A percentile compares a stretch with the other conserved stretches of the same genome.
Evolutionary conservation across 2,888 invertebrate genomes (phyloP).

Genomic region (Thelaira solivaga): DNA sequence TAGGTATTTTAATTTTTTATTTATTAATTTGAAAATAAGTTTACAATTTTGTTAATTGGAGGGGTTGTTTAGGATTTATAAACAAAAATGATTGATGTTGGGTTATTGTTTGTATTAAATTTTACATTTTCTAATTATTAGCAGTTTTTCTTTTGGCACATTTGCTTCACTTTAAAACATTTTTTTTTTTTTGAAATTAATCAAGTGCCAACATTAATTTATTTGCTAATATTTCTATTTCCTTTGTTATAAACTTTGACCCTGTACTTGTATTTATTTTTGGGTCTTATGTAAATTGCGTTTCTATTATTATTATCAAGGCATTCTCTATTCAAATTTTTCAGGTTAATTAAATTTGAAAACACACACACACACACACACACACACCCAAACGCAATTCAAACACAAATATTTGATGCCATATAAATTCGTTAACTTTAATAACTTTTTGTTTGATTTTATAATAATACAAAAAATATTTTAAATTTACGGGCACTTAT

Average conservation of each 20-base stretch:
- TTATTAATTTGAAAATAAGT: conserved; percentile 6
- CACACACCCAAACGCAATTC: no score
- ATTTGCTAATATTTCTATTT: background rate
- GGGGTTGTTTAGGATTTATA: conserved; percentile 5
- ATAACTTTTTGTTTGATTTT: no score
- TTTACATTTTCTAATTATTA: conserved; percentile 11
- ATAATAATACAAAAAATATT: no score
- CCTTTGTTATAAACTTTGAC: background rate
- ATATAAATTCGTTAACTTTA: no score
- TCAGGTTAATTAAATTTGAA: no score
- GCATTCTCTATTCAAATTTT: background rate
- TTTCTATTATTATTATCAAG: background rate
- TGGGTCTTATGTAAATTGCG: background rate
- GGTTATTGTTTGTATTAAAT: background rate
- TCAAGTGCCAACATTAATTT: conserved; percentile 1
- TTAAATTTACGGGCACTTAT: no score
- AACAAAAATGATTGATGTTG: conserved; percentile 9
- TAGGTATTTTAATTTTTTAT: conserved; percentile 2
- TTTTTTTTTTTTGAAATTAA: background rate
- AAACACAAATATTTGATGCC: no score
- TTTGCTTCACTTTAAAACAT: background rate
- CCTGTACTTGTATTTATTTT: background rate
- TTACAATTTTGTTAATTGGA: background rate
- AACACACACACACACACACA: no score
- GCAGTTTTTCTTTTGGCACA: conserved; percentile 33